Conservation (phyloP, 2,797 vertebrate species). For the Chromobotia macracanthus region DNA sequence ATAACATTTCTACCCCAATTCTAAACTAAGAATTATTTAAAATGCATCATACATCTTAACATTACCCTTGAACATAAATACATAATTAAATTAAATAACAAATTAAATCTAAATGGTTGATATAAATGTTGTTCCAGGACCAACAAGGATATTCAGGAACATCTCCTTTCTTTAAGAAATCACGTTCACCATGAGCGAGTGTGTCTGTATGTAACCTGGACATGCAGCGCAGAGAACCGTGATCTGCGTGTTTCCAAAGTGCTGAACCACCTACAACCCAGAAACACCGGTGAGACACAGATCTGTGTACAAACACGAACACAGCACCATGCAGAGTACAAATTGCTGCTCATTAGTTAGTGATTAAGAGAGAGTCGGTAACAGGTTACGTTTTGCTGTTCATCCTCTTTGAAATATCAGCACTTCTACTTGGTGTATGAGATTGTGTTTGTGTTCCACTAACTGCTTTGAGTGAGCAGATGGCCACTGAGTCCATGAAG, state of each 20-base stretch:
- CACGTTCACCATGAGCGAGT: neutral
- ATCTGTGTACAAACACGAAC: conserved; percentile 38
- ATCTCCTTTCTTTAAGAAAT: neutral
- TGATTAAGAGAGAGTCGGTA: conserved; percentile 13
- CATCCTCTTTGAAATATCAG: conserved; percentile 11
- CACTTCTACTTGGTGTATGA: neutral
- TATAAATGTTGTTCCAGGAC: neutral
- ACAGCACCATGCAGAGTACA: neutral
- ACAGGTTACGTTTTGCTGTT: conserved; percentile 25
- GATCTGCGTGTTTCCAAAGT: conserved; percentile 80
- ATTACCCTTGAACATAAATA: neutral
- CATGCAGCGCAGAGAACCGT: conserved; percentile 78
- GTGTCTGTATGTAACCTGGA: conserved; percentile 66
- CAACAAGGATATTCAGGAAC: neutral
- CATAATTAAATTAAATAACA: too few species aligned
- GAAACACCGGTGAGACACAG: conserved; percentile 40
- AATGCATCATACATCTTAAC: too few species aligned
- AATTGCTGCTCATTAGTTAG: conserved; percentile 5
- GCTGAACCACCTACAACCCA: conserved; percentile 76
- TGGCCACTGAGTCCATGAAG: conserved; percentile 82
- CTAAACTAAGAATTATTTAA: too few species aligned
- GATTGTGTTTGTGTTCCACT: conserved; percentile 51
- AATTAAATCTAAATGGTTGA: neutral
- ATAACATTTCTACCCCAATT: too few species aligned
- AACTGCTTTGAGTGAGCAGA: conserved; percentile 80